Evolutionary conservation across 1,140 invertebrate genomes (phyloP), one percentile per base, ranked within the genome.

Genomic region (Adelges cooleyi): DNA sequence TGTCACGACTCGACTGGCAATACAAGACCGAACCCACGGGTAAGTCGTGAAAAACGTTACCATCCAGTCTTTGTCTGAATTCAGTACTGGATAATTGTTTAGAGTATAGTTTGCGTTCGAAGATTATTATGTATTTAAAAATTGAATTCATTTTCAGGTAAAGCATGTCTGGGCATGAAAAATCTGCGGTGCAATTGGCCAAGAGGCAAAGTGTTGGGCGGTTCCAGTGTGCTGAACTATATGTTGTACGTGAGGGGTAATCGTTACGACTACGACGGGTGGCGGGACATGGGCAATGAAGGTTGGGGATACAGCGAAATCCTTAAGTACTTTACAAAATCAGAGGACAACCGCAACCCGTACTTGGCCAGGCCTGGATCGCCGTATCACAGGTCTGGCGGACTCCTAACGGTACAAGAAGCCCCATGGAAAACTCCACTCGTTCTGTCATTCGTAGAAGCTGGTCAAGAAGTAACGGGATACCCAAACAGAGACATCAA

Each of bases 191-290:
- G 88, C 73, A 90, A 87, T 70, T 91, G 87, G 88, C 87, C 89
- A 0, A 74, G 87, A 40, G 89, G 88, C 11, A 91, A 89, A 72
- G 86, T 90, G 0, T 75, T 92, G 0, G 94, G 93, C 2, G 94
- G 94, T 1, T 92, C 89, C 1, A 90, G 87, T 48, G 89, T 91
- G 0, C 77, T 97, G 0, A 97, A 98, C 73, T 95, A 95, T 70
- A 95, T 98, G 94, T 81, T 95, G 0, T 97, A 97, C 73, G 90
- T 94, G 0, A 77, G 93, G 68, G 94, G 87, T 49, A 87, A 85
- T 75, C 80, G 77, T 68, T 76, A 81, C 33, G 94, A 98, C 72
- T 98, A 92, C 71, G 89, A 97, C 72, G 77, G 85, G 27, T 98
- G 95, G 95, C 88, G 90, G 66, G 79, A 82, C 11, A 71, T 85